Percentiles rank a stretch among this genome's conserved stretches.
Conservation (phyloP, 2,113 vertebrate species). For the Notechis scutatus region DNA sequence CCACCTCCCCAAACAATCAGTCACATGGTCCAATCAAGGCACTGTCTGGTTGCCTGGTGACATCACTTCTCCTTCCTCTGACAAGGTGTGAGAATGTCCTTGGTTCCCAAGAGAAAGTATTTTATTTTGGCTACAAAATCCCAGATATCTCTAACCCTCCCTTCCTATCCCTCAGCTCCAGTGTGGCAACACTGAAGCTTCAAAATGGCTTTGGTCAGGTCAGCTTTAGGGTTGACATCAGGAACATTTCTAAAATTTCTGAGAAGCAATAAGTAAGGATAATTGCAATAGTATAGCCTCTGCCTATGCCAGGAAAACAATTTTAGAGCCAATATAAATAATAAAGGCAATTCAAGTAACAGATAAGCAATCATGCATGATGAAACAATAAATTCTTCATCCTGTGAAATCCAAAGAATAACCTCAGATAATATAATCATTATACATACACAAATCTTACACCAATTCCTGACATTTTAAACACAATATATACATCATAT, state of each 20-base stretch:
- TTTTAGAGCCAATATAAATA: slow-evolving; percentile 15
- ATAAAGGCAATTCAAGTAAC: neutral
- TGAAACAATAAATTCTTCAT: neutral
- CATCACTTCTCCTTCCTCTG: no score
- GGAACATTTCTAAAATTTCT: neutral
- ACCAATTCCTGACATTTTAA: slow-evolving; percentile 42
- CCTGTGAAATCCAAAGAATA: slow-evolving; percentile 11
- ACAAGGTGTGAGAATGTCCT: no score
- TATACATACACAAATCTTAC: slow-evolving; percentile 44
- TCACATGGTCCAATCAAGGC: no score
- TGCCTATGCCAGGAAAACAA: neutral
- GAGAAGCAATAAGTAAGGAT: neutral
- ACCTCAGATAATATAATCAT: slow-evolving; percentile 41
- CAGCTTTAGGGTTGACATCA: no score
- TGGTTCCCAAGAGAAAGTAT: no score
- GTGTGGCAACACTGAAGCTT: no score
- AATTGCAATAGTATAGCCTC: neutral
- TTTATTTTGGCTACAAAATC: no score
- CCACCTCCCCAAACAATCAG: no score
- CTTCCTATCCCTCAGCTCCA: no score
- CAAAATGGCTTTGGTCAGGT: no score
- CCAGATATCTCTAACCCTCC: no score
- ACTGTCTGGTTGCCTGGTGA: no score
- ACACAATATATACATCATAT: slow-evolving; percentile 25
- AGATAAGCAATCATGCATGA: neutral